Evolutionary conservation across 2,888 invertebrate species (phyloP).

Genomic region (Schizaphis graminum): DNA sequence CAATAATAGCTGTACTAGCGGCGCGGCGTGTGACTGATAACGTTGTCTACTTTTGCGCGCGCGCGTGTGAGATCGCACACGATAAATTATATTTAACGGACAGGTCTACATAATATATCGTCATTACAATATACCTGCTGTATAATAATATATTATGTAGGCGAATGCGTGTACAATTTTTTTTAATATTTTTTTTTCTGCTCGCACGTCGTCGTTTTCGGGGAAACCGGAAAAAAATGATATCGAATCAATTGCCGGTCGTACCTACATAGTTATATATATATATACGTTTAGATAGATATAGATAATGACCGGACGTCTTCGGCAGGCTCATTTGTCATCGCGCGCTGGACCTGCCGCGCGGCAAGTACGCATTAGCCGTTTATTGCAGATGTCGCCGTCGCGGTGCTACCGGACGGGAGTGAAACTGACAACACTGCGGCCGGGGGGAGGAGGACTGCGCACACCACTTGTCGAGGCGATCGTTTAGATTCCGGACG

Average conservation of each 20-base stretch:
- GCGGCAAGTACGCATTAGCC: constrained; percentile 45
- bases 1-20: not conserved
- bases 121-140: not conserved
- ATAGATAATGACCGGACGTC: constrained; percentile 51
- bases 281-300: not conserved
- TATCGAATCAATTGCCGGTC: constrained; percentile 55
- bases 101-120: not conserved
- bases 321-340: constrained; percentile 43
- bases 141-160: not conserved
- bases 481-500: constrained; percentile 46
- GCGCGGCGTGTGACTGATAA: not conserved
- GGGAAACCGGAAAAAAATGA: constrained; percentile 25
- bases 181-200: not conserved
- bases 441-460: not conserved
- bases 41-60: not conserved
- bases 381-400: constrained; percentile 55
- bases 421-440: constrained; percentile 38
- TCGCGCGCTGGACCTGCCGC: not conserved
- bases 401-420: not conserved
- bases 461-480: constrained; percentile 45
- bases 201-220: constrained; percentile 27
- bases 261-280: too few species aligned
- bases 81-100: not conserved
- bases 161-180: not conserved
- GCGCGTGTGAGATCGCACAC: not conserved